A percentile compares a stretch with the other conserved stretches of the same genome.
Conservation (phyloP, 2,797 vertebrate species). For the Craterocephalus amniculus region DNA sequence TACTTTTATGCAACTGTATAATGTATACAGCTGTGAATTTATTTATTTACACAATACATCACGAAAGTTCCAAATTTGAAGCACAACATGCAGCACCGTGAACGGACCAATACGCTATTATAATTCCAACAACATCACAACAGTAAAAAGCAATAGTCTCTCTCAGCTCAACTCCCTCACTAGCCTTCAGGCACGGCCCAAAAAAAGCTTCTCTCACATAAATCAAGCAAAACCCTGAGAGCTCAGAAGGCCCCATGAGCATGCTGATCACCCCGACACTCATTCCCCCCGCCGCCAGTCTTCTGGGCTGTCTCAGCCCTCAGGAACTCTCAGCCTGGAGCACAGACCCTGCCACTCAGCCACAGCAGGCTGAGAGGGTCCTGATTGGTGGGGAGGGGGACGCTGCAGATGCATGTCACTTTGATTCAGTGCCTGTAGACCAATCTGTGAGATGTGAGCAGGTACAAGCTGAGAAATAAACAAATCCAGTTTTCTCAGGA, state of each 20-base stretch:
- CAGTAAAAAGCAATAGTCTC: slow-evolving; percentile 50
- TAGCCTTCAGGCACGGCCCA: slow-evolving; percentile 49
- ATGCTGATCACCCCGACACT: slow-evolving; percentile 63
- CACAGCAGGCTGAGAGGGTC: slow-evolving; percentile 14
- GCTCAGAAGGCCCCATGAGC: slow-evolving; percentile 55
- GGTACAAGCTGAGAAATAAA: slow-evolving; percentile 61
- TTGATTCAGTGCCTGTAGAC: slow-evolving; percentile 54
- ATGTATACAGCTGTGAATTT: slow-evolving; percentile 8
- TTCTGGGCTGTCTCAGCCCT: slow-evolving; percentile 49
- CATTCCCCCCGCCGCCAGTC: slow-evolving; percentile 30
- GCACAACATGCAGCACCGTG: slow-evolving; percentile 50
- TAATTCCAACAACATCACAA: slow-evolving; percentile 60
- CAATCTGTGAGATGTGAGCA: slow-evolving; percentile 41
- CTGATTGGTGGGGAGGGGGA: slow-evolving; percentile 31
- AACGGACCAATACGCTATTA: slow-evolving; percentile 59
- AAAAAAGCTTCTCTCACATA: slow-evolving; percentile 59
- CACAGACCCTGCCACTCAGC: slow-evolving; percentile 43
- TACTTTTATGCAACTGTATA: slow-evolving; percentile 29
- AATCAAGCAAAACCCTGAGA: slow-evolving; percentile 65
- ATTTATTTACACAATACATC: slow-evolving; percentile 7
- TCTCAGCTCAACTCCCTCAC: slow-evolving; percentile 27
- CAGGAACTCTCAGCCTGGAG: slow-evolving; percentile 44
- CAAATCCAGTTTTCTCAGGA: slow-evolving; percentile 60
- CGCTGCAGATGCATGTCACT: slow-evolving; percentile 45
- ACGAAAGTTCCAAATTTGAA: slow-evolving; percentile 36